A percentile compares a stretch with the other conserved stretches of the same genome.
Evolutionary conservation across 2,113 vertebrate genomes (phyloP).

Genomic region (Esox niger): DNA sequence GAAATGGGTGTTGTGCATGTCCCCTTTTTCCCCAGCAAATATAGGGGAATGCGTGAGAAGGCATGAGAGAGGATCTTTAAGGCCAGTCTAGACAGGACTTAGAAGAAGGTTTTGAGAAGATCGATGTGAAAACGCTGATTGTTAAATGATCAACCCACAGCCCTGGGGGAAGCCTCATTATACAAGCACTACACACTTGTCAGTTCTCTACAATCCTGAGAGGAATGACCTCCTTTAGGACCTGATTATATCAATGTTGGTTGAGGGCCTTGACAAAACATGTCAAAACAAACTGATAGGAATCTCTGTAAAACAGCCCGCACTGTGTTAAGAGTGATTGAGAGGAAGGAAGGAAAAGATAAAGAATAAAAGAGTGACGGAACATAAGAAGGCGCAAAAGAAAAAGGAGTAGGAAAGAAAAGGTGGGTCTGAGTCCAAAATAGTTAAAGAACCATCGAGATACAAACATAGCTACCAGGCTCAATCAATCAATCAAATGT

Average conservation of each 20-base stretch:
- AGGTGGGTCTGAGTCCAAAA: too few relatives aligned
- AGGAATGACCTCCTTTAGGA: background rate
- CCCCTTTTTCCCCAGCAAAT: too few relatives aligned
- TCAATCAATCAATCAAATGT: too few relatives aligned
- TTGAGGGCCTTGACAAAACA: too few relatives aligned
- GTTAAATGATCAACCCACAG: background rate
- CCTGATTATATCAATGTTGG: background rate
- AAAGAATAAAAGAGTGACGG: background rate
- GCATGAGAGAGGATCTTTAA: background rate
- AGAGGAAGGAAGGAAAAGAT: background rate
- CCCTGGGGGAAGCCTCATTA: background rate
- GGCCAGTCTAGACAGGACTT: slow-evolving; percentile 1
- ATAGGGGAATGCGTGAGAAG: background rate
- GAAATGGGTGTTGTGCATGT: too few relatives aligned
- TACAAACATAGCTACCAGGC: too few relatives aligned
- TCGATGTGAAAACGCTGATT: background rate
- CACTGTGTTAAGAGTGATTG: too few relatives aligned
- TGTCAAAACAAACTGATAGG: too few relatives aligned
- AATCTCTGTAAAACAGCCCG: too few relatives aligned
- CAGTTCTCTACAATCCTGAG: background rate
- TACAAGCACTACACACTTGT: background rate
- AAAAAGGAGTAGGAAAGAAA: background rate
- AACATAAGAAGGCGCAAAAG: background rate
- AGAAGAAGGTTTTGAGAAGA: background rate
- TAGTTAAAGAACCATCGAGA: too few relatives aligned